phyloP scores from a whole-genome alignment of 2,113 vertebrate genomes.

The Malaclemys terrapin region DNA sequence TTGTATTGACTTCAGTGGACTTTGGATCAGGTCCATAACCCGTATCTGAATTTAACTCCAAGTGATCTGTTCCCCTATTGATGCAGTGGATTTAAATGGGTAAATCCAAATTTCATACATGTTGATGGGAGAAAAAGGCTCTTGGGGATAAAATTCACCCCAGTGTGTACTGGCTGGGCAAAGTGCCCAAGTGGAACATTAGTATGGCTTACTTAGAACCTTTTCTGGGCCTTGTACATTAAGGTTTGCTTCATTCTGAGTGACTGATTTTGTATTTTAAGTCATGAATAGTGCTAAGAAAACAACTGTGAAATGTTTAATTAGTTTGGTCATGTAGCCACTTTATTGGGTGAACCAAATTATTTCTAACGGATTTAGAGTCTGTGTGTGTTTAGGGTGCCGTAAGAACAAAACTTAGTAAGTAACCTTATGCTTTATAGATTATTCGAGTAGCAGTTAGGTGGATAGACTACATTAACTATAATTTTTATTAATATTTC shows the following conservation, averaged over 20 bases:
- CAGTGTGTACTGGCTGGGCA: background rate
- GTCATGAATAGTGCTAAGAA: background rate
- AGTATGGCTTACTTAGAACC: background rate
- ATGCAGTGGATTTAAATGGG: accelerated
- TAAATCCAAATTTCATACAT: background rate
- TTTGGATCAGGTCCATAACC: background rate
- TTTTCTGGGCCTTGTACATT: background rate
- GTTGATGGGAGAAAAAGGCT: background rate
- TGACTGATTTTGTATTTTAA: background rate
- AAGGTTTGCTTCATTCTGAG: background rate
- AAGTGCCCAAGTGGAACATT: background rate
- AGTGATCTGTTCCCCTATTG: background rate
- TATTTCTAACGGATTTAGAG: background rate
- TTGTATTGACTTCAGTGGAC: background rate
- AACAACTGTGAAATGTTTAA: background rate
- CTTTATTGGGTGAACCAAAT: background rate
- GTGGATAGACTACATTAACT: background rate
- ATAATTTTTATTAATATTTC: background rate
- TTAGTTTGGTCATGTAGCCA: background rate
- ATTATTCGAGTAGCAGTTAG: background rate
- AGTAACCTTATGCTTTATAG: background rate
- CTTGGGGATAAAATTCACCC: background rate
- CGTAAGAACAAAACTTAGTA: background rate
- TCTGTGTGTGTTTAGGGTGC: background rate
- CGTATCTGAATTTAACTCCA: background rate